These are phyloP conservation scores for Alloscopus bannaensis DNA, from an alignment of 2,888 invertebrate species.

Conservation along the genomic window DNA sequence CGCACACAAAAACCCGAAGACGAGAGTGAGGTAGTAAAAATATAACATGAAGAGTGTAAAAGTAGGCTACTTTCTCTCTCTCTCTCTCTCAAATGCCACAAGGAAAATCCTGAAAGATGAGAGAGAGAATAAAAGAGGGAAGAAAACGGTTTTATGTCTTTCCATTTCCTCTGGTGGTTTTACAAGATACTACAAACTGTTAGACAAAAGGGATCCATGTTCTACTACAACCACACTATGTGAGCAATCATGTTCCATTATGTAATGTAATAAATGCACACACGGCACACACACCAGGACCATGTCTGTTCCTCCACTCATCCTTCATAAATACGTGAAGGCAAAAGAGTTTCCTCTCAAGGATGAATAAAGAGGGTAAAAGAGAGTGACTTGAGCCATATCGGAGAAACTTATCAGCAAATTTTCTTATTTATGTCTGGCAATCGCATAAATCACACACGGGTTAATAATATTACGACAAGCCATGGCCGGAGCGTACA, in stretches of 20 bases:
- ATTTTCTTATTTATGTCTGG: slow-evolving; percentile 25
- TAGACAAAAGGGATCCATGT: background rate
- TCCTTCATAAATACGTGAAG: background rate
- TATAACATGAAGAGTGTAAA: too few relatives aligned
- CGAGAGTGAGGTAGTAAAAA: too few relatives aligned
- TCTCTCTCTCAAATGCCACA: slow-evolving; percentile 11
- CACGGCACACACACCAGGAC: background rate
- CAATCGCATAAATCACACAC: slow-evolving; percentile 24
- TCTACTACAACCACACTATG: background rate
- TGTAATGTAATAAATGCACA: slow-evolving; percentile 9
- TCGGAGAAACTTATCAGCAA: slow-evolving; percentile 30
- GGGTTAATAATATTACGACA: background rate
- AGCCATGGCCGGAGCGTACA: too few relatives aligned
- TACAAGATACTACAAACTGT: slow-evolving; percentile 8
- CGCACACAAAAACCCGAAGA: too few relatives aligned
- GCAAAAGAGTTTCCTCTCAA: background rate
- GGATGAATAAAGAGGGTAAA: background rate
- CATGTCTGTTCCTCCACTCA: slow-evolving; percentile 6
- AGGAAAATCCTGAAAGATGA: background rate
- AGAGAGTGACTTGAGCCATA: background rate
- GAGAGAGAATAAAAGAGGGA: background rate
- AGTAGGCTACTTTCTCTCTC: too few relatives aligned
- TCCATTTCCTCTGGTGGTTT: slow-evolving; percentile 31
- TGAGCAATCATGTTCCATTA: background rate
- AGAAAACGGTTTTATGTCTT: slow-evolving; percentile 35